Conservation (phyloP, 2,888 invertebrate species). For the Margaritifera margaritifera region DNA sequence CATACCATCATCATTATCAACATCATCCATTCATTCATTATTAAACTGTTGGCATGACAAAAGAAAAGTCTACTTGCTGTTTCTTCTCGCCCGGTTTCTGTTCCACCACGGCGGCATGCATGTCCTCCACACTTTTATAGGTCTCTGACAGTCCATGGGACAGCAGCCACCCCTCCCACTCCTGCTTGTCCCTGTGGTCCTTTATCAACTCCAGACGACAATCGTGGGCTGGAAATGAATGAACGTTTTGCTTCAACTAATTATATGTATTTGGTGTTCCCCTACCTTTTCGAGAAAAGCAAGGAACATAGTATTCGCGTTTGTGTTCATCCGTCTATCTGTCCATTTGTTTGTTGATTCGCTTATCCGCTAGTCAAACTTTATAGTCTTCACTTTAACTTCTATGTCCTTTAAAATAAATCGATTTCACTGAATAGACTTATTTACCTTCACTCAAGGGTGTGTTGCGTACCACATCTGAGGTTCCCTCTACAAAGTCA, state of each 20-base stretch:
- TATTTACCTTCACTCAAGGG: too few species aligned
- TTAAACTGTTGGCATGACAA: not conserved
- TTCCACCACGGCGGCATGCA: constrained; percentile 44
- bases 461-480: too few species aligned
- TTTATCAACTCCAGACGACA: constrained; percentile 58
- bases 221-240: constrained; percentile 60
- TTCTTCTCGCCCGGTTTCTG: constrained; percentile 30
- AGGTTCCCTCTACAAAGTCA: too few species aligned
- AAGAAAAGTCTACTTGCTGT: constrained; percentile 10
- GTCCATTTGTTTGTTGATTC: not conserved
- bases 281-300: not conserved
- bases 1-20: constrained; percentile 25
- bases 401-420: too few species aligned
- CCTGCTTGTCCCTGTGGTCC: constrained; percentile 47
- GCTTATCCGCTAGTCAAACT: too few species aligned
- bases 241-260: not conserved
- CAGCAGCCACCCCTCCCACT: constrained; percentile 64
- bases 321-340: not conserved
- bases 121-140: constrained; percentile 45
- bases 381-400: too few species aligned
- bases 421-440: too few species aligned
- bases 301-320: not conserved
- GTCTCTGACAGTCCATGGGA: constrained; percentile 61
- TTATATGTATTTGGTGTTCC: not conserved
- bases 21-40: constrained; percentile 20